Evolutionary conservation across 2,797 vertebrate species (phyloP).

Genomic region (Tarsius wallacei): DNA sequence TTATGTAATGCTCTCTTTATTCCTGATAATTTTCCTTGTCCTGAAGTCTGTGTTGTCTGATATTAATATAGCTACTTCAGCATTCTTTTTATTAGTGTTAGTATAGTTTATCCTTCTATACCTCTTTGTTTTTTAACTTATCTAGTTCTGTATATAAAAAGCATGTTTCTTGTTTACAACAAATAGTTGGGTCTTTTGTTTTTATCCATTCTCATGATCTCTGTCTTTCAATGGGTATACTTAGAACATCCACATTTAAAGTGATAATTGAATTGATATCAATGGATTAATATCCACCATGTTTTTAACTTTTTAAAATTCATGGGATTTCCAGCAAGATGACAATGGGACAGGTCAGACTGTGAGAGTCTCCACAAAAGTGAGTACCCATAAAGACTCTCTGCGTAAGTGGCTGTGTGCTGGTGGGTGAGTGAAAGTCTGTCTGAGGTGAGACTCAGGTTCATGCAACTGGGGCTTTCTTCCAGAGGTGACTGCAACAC

Average conservation of each 20-base stretch:
- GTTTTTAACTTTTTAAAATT: background rate
- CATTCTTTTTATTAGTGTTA: conserved; percentile 3
- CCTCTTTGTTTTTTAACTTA: background rate
- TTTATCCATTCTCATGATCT: background rate
- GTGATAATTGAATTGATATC: background rate
- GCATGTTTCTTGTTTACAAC: background rate
- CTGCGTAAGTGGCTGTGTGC: no score
- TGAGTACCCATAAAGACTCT: no score
- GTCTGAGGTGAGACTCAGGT: no score
- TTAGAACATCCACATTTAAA: conserved; percentile 3
- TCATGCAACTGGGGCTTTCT: no score
- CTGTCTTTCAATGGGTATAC: background rate
- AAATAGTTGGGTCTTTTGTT: background rate
- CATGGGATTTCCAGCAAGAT: no score
- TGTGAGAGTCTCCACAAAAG: no score
- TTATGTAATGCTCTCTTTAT: background rate
- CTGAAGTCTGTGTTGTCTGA: background rate
- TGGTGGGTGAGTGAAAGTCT: no score
- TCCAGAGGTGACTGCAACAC: no score
- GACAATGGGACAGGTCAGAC: no score
- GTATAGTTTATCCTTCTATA: background rate
- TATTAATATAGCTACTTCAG: background rate
- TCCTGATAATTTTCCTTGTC: background rate
- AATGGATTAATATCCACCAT: background rate
- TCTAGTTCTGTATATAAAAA: background rate